phyloP scores from a whole-genome alignment of 2,888 invertebrate species.

The Drosophila rubida region DNA sequence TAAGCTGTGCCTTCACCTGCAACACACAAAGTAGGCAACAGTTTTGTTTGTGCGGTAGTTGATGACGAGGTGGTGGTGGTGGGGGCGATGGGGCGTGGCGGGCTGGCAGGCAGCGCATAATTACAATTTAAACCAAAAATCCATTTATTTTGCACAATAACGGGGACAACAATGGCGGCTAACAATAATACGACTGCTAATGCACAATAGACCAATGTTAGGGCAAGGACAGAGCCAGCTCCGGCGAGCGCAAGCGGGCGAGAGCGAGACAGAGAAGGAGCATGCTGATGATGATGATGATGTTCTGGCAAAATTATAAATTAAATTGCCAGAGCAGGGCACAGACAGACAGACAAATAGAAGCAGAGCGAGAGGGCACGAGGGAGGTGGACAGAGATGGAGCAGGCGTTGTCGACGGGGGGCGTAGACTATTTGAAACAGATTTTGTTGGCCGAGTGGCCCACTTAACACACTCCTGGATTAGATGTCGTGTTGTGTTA shows the following conservation, averaged over 20 bases:
- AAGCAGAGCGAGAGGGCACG: background rate
- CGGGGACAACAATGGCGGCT: conserved; percentile 69
- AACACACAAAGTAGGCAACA: conserved; percentile 57
- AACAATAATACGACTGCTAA: conserved; percentile 70
- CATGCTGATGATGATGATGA: conserved; percentile 34
- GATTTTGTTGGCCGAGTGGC: conserved; percentile 56
- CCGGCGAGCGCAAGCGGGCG: background rate
- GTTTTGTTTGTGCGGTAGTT: conserved; percentile 25
- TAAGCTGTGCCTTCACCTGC: conserved; percentile 46
- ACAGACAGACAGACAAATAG: background rate
- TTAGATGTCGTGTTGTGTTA: conserved; percentile 60
- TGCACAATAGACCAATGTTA: conserved; percentile 51
- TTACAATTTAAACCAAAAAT: conserved; percentile 81
- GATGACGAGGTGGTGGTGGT: background rate
- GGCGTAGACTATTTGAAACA: conserved; percentile 39
- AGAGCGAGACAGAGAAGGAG: background rate
- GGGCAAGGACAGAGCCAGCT: background rate
- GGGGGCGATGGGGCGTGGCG: conserved; percentile 12
- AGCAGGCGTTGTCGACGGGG: background rate
- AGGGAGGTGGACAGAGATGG: conserved; percentile 6
- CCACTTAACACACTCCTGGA: conserved; percentile 45
- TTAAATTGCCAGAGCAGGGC: conserved; percentile 48
- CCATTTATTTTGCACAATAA: conserved; percentile 81
- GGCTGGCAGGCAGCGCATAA: conserved; percentile 61
- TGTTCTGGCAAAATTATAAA: conserved; percentile 61